These are phyloP conservation scores for Masticophis lateralis DNA, from an alignment of 2,797 vertebrate species.

Conservation along the genomic window DNA sequence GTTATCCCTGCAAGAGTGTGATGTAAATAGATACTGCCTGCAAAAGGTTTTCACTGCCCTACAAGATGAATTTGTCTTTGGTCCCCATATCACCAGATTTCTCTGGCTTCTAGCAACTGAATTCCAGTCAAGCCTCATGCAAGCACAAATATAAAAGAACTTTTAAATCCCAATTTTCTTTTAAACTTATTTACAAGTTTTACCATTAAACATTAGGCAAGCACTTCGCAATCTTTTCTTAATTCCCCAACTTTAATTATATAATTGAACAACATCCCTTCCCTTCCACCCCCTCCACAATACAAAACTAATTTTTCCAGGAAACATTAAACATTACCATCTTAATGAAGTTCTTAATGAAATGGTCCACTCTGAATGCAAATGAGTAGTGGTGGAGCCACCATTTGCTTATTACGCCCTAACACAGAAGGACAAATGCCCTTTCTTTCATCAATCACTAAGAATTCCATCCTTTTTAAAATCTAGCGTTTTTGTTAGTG, in stretches of 20 bases:
- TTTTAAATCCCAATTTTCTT: slow-evolving; percentile 58
- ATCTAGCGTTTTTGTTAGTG: slow-evolving; percentile 14
- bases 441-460: slow-evolving; percentile 59
- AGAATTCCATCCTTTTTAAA: slow-evolving; percentile 48
- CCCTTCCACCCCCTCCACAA: not conserved
- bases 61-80: slow-evolving; percentile 1
- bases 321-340: slow-evolving; percentile 83
- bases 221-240: slow-evolving; percentile 75
- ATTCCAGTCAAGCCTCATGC: slow-evolving; percentile 44
- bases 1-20: not conserved
- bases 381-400: slow-evolving; percentile 68
- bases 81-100: slow-evolving; percentile 16
- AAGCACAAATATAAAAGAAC: slow-evolving; percentile 2
- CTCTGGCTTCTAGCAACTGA: slow-evolving; percentile 23
- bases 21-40: not conserved
- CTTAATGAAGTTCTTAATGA: slow-evolving; percentile 86
- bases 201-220: slow-evolving; percentile 76
- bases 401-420: slow-evolving; percentile 63
- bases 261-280: slow-evolving; percentile 75
- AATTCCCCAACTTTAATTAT: slow-evolving; percentile 80
- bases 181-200: slow-evolving; percentile 77
- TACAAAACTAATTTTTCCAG: slow-evolving; percentile 77
- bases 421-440: slow-evolving; percentile 60
- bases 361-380: slow-evolving; percentile 75
- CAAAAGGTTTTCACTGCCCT: slow-evolving; percentile 9